Evolutionary conservation across 2,797 vertebrate genomes (phyloP).

Genomic region (Poeciliopsis turneri): DNA sequence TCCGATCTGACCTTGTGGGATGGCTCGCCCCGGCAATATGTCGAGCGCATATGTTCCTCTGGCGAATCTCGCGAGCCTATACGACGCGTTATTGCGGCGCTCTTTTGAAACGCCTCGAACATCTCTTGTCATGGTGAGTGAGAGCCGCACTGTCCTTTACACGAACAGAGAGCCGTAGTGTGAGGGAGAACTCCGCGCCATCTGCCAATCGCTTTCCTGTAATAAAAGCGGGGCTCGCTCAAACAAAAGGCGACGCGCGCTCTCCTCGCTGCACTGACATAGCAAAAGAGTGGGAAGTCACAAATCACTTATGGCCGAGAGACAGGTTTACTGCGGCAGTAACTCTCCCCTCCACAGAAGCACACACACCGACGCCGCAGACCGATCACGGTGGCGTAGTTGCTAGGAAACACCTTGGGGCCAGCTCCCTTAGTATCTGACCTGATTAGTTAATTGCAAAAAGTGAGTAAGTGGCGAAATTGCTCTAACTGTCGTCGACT

Average conservation of each 20-base stretch:
- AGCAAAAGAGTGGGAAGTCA: conserved; percentile 69
- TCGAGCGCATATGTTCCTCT: conserved; percentile 21
- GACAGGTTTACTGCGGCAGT: conserved; percentile 79
- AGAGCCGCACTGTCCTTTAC: conserved; percentile 29
- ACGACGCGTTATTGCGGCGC: conserved; percentile 5
- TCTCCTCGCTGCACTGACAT: conserved; percentile 59
- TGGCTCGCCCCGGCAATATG: conserved; percentile 13
- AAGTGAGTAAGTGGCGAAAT: conserved; percentile 72
- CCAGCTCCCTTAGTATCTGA: conserved; percentile 76
- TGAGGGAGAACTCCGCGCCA: conserved; percentile 45
- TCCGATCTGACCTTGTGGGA: conserved; percentile 26
- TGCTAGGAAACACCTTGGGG: conserved; percentile 84
- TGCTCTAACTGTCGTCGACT: conserved; percentile 40
- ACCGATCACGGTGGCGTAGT: conserved; percentile 65
- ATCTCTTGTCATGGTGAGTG: conserved; percentile 16
- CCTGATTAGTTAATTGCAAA: conserved; percentile 84
- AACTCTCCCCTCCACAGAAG: conserved; percentile 66
- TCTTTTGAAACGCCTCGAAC: conserved; percentile 28
- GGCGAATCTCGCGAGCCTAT: conserved; percentile 25
- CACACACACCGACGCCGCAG: conserved; percentile 62
- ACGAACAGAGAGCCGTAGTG: conserved; percentile 33
- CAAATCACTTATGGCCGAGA: conserved; percentile 76
- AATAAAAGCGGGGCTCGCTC: conserved; percentile 66
- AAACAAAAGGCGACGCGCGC: conserved; percentile 65
- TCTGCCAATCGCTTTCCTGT: conserved; percentile 55